Conservation (phyloP, 2,888 invertebrate species). For the Parapristionchus giblindavisi region DNA sequence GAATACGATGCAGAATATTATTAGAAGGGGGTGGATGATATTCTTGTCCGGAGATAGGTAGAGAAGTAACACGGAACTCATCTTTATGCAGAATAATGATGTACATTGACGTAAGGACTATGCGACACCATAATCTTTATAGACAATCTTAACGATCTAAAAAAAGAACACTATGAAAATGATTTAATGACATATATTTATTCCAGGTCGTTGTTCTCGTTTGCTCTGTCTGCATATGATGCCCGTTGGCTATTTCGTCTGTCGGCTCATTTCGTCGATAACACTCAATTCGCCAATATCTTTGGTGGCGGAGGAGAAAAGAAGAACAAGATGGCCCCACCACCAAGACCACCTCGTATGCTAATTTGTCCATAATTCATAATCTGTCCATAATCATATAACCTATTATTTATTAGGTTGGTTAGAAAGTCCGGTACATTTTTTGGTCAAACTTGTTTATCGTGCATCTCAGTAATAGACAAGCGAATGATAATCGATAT, state of each 20-base stretch:
- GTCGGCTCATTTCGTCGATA: slow-evolving; percentile 83
- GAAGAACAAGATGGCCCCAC: slow-evolving; percentile 73
- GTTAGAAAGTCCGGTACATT: neutral
- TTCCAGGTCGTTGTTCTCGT: slow-evolving; percentile 81
- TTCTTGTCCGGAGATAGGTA: too few species aligned
- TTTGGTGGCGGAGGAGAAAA: slow-evolving; percentile 91
- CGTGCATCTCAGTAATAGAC: too few species aligned
- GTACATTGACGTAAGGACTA: too few species aligned
- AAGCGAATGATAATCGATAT: too few species aligned
- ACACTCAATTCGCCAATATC: slow-evolving; percentile 82
- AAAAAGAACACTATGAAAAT: too few species aligned
- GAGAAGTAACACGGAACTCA: too few species aligned
- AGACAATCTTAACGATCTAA: too few species aligned
- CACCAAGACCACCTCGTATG: slow-evolving; percentile 62
- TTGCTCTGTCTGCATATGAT: slow-evolving; percentile 91
- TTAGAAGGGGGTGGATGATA: too few species aligned
- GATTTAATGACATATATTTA: slow-evolving; percentile 72
- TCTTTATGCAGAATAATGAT: too few species aligned
- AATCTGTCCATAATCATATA: neutral
- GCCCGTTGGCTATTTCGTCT: slow-evolving; percentile 87
- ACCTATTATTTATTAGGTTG: neutral
- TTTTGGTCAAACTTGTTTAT: neutral
- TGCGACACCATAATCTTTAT: too few species aligned
- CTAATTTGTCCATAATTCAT: too few species aligned
- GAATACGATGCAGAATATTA: too few species aligned